Conservation (phyloP, 2,888 invertebrate species). For the Nephrotoma appendiculata region DNA sequence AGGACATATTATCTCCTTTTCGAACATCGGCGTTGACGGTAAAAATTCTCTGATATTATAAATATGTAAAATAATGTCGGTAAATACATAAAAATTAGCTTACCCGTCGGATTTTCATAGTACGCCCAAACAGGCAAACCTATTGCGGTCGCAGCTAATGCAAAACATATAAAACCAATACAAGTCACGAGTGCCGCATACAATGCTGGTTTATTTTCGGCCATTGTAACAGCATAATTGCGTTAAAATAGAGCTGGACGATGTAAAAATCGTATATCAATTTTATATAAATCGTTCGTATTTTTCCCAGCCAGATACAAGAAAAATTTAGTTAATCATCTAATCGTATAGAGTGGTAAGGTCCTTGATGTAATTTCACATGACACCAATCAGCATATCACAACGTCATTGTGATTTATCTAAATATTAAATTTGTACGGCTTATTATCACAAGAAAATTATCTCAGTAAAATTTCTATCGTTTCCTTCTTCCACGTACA, state of each 20-base stretch:
- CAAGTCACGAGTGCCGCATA: constrained; percentile 33
- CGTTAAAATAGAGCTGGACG: not conserved
- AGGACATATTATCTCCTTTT: no score
- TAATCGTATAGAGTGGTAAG: not conserved
- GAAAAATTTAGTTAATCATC: not conserved
- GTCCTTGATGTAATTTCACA: not conserved
- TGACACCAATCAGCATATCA: not conserved
- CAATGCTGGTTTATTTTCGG: constrained; percentile 29
- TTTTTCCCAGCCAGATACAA: not conserved
- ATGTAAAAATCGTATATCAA: not conserved
- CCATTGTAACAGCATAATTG: constrained; percentile 22
- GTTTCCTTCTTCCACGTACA: not conserved
- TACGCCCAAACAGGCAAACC: constrained; percentile 80
- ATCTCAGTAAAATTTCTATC: not conserved
- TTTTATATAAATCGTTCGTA: not conserved
- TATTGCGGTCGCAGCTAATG: constrained; percentile 67
- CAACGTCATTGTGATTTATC: not conserved
- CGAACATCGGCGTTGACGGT: no score
- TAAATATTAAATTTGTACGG: not conserved
- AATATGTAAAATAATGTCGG: no score
- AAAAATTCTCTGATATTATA: no score
- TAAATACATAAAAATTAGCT: constrained; percentile 19
- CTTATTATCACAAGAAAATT: not conserved
- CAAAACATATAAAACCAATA: constrained; percentile 60
- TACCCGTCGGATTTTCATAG: constrained; percentile 45